Conservation (phyloP, 2,888 invertebrate species). For the Ypsolopha sequella region DNA sequence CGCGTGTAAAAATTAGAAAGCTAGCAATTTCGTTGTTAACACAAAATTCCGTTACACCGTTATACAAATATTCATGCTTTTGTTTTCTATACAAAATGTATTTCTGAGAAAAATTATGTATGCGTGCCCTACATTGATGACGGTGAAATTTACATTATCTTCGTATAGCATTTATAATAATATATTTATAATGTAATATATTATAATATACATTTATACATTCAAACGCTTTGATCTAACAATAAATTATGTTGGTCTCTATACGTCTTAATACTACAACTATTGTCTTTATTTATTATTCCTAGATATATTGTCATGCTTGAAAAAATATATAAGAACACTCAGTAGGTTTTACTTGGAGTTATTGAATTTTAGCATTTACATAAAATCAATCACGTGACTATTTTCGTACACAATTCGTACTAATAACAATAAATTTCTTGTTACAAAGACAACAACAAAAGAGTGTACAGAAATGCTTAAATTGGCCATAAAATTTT, state of each 20-base stretch:
- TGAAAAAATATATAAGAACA: background rate
- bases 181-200: background rate
- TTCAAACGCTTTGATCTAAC: background rate
- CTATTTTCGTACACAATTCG: too few relatives aligned
- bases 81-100: background rate
- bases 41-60: background rate
- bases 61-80: background rate
- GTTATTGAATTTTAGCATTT: background rate
- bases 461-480: too few relatives aligned
- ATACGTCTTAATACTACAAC: constrained; percentile 25
- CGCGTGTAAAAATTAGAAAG: too few relatives aligned
- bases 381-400: background rate
- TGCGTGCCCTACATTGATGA: background rate
- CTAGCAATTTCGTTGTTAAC: too few relatives aligned
- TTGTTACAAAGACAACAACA: too few relatives aligned
- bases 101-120: background rate
- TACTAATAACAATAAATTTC: too few relatives aligned
- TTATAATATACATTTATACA: background rate
- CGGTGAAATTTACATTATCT: background rate
- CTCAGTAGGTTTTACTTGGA: too few relatives aligned
- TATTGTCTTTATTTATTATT: constrained; percentile 31
- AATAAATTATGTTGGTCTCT: constrained; percentile 33
- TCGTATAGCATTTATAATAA: background rate
- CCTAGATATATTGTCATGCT: background rate
- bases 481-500: too few relatives aligned